phyloP scores from a whole-genome alignment of 1,140 invertebrate genomes.

The Armadillidium nasatum region DNA sequence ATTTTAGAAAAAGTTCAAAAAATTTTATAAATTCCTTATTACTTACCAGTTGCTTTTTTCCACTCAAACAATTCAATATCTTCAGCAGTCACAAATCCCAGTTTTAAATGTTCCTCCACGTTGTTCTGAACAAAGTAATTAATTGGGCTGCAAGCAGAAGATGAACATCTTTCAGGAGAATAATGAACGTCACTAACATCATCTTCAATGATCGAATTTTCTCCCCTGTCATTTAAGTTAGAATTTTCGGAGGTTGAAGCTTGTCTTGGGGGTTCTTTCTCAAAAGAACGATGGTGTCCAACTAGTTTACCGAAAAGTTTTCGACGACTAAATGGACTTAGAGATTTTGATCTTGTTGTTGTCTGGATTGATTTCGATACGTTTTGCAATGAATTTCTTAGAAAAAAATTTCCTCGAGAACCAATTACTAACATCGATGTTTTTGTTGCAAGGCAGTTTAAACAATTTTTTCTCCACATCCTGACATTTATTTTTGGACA shows the following conservation, averaged over 20 bases:
- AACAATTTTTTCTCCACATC: background rate
- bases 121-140: conserved; percentile 40
- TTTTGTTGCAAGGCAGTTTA: background rate
- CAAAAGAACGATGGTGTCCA: background rate
- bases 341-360: background rate
- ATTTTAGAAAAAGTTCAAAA: background rate
- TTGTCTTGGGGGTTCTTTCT: background rate
- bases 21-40: background rate
- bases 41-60: conserved; percentile 41
- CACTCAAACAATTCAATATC: conserved; percentile 42
- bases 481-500: background rate
- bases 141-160: background rate
- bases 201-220: too few relatives aligned
- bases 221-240: too few relatives aligned
- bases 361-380: background rate
- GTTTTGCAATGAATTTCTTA: background rate
- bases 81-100: conserved; percentile 37
- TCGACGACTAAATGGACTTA: background rate
- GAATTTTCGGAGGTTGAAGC: background rate
- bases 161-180: background rate
- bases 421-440: too few relatives aligned
- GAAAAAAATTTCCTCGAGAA: background rate
- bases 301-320: background rate
- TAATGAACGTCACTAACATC: background rate
- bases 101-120: conserved; percentile 37